phyloP scores from a whole-genome alignment of 2,113 vertebrate genomes.

The Tachysurus vachellii region DNA sequence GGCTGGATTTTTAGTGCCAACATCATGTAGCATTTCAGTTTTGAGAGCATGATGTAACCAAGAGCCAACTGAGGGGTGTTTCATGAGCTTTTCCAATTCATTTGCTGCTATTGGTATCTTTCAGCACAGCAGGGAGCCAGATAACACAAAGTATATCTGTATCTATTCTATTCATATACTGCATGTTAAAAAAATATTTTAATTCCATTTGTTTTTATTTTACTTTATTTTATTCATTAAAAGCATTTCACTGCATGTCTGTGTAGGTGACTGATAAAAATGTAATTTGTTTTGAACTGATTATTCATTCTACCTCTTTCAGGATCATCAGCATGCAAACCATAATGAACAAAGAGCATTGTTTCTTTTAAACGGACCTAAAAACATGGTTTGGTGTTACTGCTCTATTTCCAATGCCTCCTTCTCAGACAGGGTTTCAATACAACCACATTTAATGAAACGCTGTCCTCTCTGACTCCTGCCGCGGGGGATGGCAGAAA shows the following conservation, averaged over 20 bases:
- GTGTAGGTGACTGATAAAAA: too few relatives aligned
- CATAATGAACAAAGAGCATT: neutral
- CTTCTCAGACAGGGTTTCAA: neutral
- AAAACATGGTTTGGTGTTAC: neutral
- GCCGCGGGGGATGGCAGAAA: constrained; percentile 13
- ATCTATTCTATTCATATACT: too few relatives aligned
- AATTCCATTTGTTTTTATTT: too few relatives aligned
- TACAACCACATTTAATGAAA: constrained; percentile 1
- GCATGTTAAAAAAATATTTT: too few relatives aligned
- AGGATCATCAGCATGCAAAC: neutral
- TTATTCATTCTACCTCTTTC: neutral
- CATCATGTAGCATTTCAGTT: constrained; percentile 11
- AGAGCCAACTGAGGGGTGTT: neutral
- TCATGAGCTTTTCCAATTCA: neutral
- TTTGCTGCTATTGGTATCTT: neutral
- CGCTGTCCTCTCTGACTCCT: neutral
- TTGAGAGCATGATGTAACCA: constrained; percentile 25
- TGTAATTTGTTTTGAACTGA: too few relatives aligned
- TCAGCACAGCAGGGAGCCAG: neutral
- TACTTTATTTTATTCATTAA: too few relatives aligned
- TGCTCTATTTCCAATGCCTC: constrained; percentile 8
- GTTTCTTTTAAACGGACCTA: neutral
- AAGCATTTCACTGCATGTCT: too few relatives aligned
- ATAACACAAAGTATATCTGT: neutral
- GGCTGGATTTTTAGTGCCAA: constrained; percentile 3